Evolutionary conservation across 2,888 invertebrate species (phyloP), one percentile per base, ranked within the genome.

Genomic region (Epiblema foenella): DNA sequence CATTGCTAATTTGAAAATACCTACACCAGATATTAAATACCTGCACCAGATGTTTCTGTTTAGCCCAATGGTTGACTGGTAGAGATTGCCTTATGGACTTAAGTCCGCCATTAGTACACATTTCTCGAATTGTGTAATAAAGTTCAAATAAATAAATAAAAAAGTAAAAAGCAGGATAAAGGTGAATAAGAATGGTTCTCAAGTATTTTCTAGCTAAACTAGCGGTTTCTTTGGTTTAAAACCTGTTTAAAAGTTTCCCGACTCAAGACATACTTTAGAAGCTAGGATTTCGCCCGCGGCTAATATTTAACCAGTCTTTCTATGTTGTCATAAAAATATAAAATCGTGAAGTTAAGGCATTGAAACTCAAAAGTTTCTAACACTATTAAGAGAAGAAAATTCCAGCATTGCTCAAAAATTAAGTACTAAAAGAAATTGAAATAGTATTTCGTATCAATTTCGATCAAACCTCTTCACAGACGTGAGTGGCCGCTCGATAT

Each of bases 401-500:
- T 54, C 20, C n/a, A 24, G 39, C 5, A n/a, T 20, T 2, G 20
- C 54, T 39, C n/a, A 10, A 39, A 54, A 39, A 54, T 11, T 20
- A 20, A 18, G 52, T 54, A 24, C 52, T 18, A n/a, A 65, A 24
- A 65, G n/a, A 56, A 17, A 8, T 29, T 57, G 54, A 65, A 65
- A 57, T 57, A 57, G 17, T 46, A 66, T 66, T 68, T 42, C 63
- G 8, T 46, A 54, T 59, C 68, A 66, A 60, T 56, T 65, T 65
- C 51, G 39, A 56, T 54, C 52, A 59, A 73, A 63, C 57, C 58
- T 75, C n/a, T 52, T 62, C 33, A 17, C 57, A 17, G 8, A 56
- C 20, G 8, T 10, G 54, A 70, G 65, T 70, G 37, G 65, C 54
- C 54, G 65, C 59, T 60, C 65, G 65, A 70, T 60, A 66, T 70